Conservation (phyloP, 2,888 invertebrate genomes). For the Abrostola triplasia region DNA sequence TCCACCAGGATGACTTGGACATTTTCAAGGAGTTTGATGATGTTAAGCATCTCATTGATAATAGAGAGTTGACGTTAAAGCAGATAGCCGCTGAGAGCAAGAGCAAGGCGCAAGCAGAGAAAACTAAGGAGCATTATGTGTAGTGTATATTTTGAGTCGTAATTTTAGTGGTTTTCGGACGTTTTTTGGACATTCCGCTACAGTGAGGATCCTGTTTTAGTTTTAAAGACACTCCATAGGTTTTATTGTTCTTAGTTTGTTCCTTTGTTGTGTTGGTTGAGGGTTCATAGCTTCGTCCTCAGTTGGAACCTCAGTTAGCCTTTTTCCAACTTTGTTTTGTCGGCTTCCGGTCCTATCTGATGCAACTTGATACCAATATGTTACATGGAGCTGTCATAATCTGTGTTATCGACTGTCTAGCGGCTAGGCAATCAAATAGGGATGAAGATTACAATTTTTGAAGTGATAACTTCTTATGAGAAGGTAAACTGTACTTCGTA, state of each 20-base stretch:
- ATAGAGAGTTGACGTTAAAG: constrained; percentile 81
- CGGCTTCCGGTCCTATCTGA: too few species aligned
- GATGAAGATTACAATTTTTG: too few species aligned
- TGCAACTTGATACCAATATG: too few species aligned
- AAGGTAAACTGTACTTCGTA: too few species aligned
- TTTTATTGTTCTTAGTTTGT: constrained; percentile 14
- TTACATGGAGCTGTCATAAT: too few species aligned
- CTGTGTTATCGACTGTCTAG: too few species aligned
- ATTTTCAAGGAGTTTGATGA: constrained; percentile 86
- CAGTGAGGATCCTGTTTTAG: constrained; percentile 20
- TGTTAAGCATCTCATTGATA: constrained; percentile 82
- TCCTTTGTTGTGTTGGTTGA: background rate
- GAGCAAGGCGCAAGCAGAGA: constrained; percentile 70
- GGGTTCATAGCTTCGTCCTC: background rate
- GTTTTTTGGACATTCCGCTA: constrained; percentile 14
- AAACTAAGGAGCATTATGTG: constrained; percentile 60
- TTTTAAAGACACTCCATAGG: constrained; percentile 20
- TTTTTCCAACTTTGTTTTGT: too few species aligned
- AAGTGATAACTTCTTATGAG: too few species aligned
- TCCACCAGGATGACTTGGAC: constrained; percentile 83
- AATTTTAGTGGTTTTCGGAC: constrained; percentile 22
- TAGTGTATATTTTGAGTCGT: constrained; percentile 36
- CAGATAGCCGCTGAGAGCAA: constrained; percentile 82
- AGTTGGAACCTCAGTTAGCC: background rate
- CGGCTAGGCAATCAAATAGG: too few species aligned